Evolutionary conservation across 2,797 vertebrate genomes (phyloP).

Genomic region (Cyclura pinguis): DNA sequence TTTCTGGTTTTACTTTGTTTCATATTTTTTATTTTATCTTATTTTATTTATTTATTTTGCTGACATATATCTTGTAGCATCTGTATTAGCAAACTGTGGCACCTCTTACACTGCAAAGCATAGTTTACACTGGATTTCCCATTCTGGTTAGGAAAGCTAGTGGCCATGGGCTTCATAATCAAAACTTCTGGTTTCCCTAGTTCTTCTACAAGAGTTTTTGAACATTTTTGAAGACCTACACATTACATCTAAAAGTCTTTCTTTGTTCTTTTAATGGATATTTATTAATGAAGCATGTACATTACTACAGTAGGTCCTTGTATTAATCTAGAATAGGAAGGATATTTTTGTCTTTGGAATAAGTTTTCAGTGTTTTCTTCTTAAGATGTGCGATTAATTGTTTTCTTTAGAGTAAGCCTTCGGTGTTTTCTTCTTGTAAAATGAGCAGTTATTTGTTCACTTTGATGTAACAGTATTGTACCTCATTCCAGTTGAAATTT

Average conservation of each 20-base stretch:
- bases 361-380: too few relatives aligned
- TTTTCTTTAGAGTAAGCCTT: neutral
- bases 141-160: neutral
- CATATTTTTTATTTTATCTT: too few relatives aligned
- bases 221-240: neutral
- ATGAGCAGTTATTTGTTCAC: neutral
- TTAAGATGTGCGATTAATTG: neutral
- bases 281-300: neutral
- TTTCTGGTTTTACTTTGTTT: neutral
- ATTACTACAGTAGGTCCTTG: neutral
- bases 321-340: neutral
- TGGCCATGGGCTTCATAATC: neutral
- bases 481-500: neutral
- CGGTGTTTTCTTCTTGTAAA: neutral
- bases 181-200: neutral
- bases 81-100: neutral
- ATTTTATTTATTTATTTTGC: too few relatives aligned
- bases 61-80: neutral
- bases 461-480: neutral
- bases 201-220: neutral
- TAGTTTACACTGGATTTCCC: neutral
- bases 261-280: neutral
- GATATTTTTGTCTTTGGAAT: neutral
- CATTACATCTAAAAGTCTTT: neutral
- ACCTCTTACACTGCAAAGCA: neutral